A percentile compares a stretch with the other conserved stretches of the same genome.
phyloP scores from a whole-genome alignment of 2,797 vertebrate genomes.

The Gymnothorax javanicus region DNA sequence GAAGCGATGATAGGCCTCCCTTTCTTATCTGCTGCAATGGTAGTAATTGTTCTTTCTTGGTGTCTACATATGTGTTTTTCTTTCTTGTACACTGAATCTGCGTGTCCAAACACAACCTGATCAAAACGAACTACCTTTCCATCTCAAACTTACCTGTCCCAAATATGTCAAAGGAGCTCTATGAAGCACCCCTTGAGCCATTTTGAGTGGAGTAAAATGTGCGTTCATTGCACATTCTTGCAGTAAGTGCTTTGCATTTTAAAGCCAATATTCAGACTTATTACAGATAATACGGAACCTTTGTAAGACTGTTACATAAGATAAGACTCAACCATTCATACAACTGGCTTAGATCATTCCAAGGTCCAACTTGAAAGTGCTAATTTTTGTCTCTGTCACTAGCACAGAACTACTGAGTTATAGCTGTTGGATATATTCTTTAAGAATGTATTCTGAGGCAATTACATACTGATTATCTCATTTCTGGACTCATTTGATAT shows the following conservation, averaged over 20 bases:
- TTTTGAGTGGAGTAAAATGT: neutral
- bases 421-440: neutral
- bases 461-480: neutral
- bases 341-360: constrained; percentile 13
- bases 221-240: neutral
- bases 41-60: neutral
- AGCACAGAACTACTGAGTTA: neutral
- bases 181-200: neutral
- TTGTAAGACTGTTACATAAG: neutral
- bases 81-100: neutral
- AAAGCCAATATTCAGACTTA: neutral
- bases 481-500: neutral
- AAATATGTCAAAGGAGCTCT: neutral
- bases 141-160: neutral
- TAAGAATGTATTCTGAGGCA: neutral
- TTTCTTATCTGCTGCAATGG: constrained; percentile 5
- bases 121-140: neutral
- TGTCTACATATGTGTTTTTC: neutral
- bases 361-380: neutral
- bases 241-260: neutral
- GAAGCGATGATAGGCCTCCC: neutral
- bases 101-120: neutral
- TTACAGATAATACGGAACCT: neutral
- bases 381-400: neutral
- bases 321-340: neutral